A percentile compares a stretch with the other conserved stretches of the same genome.
These are phyloP conservation scores for Turnix velox DNA, from an alignment of 2,113 vertebrate species.

Conservation along the genomic window DNA sequence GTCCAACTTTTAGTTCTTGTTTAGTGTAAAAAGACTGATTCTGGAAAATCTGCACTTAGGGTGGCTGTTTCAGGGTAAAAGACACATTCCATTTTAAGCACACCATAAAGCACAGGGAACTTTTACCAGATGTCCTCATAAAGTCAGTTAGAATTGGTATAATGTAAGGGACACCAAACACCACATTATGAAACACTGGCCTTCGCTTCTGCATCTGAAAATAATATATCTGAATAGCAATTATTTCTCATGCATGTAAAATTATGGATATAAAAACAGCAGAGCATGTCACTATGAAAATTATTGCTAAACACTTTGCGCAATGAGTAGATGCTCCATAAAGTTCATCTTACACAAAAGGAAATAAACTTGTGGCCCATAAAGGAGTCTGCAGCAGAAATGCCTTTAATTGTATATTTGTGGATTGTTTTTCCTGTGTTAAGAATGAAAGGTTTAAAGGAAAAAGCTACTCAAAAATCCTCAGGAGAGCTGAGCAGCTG, in stretches of 20 bases:
- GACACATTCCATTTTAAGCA: neutral
- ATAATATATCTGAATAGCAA: neutral
- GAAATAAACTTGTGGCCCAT: neutral
- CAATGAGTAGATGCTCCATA: neutral
- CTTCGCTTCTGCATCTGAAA: constrained; percentile 6
- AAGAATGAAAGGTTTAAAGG: neutral
- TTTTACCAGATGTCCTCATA: neutral
- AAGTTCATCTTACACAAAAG: neutral
- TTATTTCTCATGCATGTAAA: neutral
- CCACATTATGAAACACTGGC: neutral
- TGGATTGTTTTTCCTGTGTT: neutral
- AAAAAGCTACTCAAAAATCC: neutral
- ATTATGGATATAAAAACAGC: neutral
- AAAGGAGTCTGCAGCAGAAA: neutral
- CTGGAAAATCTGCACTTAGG: neutral
- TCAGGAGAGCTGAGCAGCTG: neutral
- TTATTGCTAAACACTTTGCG: neutral
- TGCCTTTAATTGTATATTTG: neutral
- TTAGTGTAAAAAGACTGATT: neutral
- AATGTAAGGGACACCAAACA: neutral
- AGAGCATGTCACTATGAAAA: neutral
- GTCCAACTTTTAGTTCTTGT: neutral
- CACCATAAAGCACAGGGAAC: neutral
- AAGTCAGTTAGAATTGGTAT: neutral
- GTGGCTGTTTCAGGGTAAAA: neutral